Evolutionary conservation across 2,797 vertebrate species (phyloP).

Genomic region (Argya squamiceps): DNA sequence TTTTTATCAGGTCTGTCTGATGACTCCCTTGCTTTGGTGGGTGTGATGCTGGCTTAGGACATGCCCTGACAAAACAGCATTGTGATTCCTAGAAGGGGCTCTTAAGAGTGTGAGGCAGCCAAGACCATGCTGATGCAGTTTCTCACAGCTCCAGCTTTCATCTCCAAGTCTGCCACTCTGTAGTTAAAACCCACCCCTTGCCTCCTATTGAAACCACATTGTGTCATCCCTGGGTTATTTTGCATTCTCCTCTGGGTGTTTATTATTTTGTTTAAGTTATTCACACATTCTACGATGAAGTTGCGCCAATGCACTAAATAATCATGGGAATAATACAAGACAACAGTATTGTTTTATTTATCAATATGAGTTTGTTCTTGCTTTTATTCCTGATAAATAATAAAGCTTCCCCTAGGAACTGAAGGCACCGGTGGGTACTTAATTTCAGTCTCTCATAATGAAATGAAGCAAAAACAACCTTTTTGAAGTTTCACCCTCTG

Average conservation of each 20-base stretch:
- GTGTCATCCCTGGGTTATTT: not conserved
- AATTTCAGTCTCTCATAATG: not conserved
- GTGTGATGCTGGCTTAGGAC: not conserved
- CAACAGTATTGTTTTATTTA: not conserved
- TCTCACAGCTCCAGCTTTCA: not conserved
- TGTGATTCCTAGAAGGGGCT: not conserved
- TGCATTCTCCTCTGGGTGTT: not conserved
- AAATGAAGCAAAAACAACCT: not conserved
- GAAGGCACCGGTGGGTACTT: not conserved
- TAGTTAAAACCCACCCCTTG: not conserved
- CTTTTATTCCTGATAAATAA: not conserved
- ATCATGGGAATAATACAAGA: not conserved
- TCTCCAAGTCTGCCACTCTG: not conserved
- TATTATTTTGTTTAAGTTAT: not conserved
- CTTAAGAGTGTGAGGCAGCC: not conserved
- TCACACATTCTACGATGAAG: not conserved
- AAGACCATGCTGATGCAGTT: not conserved
- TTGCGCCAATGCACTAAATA: not conserved
- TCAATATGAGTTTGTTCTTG: not conserved
- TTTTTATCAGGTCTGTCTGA: not conserved
- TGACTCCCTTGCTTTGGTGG: fast-evolving
- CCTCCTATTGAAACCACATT: not conserved
- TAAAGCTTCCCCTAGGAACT: not conserved
- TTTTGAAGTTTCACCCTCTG: constrained; percentile 13
- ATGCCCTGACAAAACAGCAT: not conserved